A percentile compares a stretch with the other conserved stretches of the same genome.
These are phyloP conservation scores for Gonatopus flavifemur DNA, from an alignment of 1,140 invertebrate genomes.

Conservation along the genomic window DNA sequence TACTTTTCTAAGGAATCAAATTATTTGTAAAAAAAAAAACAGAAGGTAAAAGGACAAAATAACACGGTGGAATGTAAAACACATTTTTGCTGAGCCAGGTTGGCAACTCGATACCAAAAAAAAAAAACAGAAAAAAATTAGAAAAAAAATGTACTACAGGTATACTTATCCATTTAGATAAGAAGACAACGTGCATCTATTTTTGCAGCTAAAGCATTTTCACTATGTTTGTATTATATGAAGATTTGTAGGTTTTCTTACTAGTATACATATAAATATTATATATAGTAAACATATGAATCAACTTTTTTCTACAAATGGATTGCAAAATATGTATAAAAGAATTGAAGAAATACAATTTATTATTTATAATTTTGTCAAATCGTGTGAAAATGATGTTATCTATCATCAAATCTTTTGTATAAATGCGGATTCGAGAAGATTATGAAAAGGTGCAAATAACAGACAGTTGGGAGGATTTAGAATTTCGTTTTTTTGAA, in stretches of 20 bases:
- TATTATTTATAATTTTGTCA: slow-evolving; percentile 3
- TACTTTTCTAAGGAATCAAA: slow-evolving; percentile 5
- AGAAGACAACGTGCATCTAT: slow-evolving; percentile 43
- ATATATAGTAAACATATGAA: slow-evolving; percentile 8
- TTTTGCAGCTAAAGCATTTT: slow-evolving; percentile 49
- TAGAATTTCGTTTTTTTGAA: neutral
- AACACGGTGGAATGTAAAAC: too few species aligned
- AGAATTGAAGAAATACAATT: slow-evolving; percentile 1
- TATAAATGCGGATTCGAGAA: slow-evolving; percentile 2
- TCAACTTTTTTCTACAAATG: slow-evolving; percentile 19
- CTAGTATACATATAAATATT: slow-evolving; percentile 11
- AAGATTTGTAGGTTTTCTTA: slow-evolving; percentile 29
- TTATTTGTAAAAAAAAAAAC: slow-evolving; percentile 12
- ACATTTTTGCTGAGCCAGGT: too few species aligned
- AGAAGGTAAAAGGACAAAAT: slow-evolving; percentile 9
- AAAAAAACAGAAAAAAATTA: slow-evolving; percentile 18
- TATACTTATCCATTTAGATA: slow-evolving; percentile 12
- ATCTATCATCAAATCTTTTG: neutral
- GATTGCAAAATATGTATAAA: slow-evolving; percentile 1
- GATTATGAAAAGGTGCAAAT: slow-evolving; percentile 20
- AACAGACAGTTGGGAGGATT: slow-evolving; percentile 16
- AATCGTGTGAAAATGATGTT: neutral
- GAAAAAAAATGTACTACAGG: slow-evolving; percentile 13
- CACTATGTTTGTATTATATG: slow-evolving; percentile 38
- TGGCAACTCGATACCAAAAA: slow-evolving; percentile 50